Evolutionary conservation across 2,797 vertebrate genomes (phyloP), one percentile per base, ranked within the genome.

Genomic region (Heterohyrax brucei): DNA sequence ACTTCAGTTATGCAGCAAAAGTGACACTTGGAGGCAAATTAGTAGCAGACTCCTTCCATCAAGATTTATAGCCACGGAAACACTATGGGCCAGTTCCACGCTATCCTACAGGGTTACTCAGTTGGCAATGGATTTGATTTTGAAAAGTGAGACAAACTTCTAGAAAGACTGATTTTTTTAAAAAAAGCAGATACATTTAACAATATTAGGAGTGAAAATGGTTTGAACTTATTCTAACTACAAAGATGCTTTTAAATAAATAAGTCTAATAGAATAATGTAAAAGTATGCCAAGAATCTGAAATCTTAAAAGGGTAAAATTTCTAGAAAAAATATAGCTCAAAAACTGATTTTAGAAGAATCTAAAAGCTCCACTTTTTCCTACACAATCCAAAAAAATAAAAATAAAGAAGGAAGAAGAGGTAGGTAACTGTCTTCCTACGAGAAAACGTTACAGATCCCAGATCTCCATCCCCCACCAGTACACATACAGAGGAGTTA

Each of bases 261-360:
- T 39, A 39, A 39, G 39, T 39, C 39, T 39, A 39, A 39, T 39
- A 39, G 39, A 39, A 39, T 39, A 39, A 39, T 39, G 39, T 39
- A 39, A 39, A 39, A 39, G 39, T 39, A 39, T 19, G n/a, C 73
- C 21, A 89, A 79, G 39, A 85, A 59, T 39, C 64, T 72, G 13
- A 56, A 89, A 81, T 85, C 70, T 68, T 68, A 59, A 84, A 73
- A 33, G 21, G n/a, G 62, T 79, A 28, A 70, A 70, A 48, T 14
- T 83, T n/a, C 33, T 79, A 62, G 64, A 39, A 73, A 84, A 77
- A 81, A 21, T 26, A 1, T 18, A 73, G n/a, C 56, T 86, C 33
- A n/a, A 89, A 77, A 86, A 92, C 14, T 68, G 44, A 92, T 80
- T 89, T 22, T 44, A 62, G 59, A 88, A 95, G 16, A 82, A 79